Evolutionary conservation across 2,113 vertebrate species (phyloP).

Genomic region (Hydrolagus affinis): DNA sequence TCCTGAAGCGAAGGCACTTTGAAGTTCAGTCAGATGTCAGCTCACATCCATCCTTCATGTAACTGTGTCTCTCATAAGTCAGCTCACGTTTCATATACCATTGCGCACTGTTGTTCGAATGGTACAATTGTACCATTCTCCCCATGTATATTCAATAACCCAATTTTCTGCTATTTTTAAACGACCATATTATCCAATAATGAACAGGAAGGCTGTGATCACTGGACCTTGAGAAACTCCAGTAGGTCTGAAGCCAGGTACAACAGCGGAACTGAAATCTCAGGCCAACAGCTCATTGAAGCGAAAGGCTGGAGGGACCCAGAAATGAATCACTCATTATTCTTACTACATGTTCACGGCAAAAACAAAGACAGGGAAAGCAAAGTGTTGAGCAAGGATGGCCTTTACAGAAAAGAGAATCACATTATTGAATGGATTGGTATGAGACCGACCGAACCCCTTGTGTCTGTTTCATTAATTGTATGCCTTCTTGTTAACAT

Average conservation of each 20-base stretch:
- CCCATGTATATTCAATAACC: slow-evolving; percentile 42
- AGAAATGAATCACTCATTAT: not conserved
- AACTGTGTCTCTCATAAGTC: slow-evolving; percentile 34
- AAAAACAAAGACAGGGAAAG: not conserved
- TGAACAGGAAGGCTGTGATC: slow-evolving; percentile 52
- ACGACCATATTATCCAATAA: slow-evolving; percentile 47
- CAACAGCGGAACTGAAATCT: slow-evolving; percentile 48
- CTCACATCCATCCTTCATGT: slow-evolving; percentile 5
- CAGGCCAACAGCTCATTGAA: slow-evolving; percentile 34
- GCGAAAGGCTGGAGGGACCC: not conserved
- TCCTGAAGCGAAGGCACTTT: slow-evolving; percentile 3
- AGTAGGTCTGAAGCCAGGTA: slow-evolving; percentile 34
- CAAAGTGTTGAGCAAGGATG: not conserved
- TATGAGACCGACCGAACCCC: not conserved
- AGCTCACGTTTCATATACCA: slow-evolving; percentile 52
- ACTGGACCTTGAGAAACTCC: slow-evolving; percentile 46
- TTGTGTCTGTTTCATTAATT: no score
- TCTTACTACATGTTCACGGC: not conserved
- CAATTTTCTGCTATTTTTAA: slow-evolving; percentile 56
- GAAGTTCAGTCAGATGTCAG: slow-evolving; percentile 15
- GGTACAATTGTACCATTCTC: slow-evolving; percentile 54
- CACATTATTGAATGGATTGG: not conserved
- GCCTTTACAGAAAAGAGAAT: not conserved
- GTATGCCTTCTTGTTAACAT: no score
- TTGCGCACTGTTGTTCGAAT: slow-evolving; percentile 53